A percentile compares a stretch with the other conserved stretches of the same genome.
These are phyloP conservation scores for Microcaecilia unicolor DNA, from an alignment of 2,797 vertebrate genomes.

Conservation along the genomic window DNA sequence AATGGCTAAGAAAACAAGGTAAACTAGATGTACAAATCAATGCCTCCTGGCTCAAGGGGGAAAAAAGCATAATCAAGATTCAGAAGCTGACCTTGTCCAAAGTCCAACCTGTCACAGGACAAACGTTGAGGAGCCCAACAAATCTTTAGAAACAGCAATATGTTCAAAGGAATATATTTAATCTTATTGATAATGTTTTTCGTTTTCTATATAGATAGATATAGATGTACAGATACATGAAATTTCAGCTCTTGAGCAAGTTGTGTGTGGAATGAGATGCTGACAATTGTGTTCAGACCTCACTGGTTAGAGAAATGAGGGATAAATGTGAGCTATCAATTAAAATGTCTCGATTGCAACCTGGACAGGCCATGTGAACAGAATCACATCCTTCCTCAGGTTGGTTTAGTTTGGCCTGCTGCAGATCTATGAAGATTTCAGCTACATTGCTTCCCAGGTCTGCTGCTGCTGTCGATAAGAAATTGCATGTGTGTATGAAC, in stretches of 20 bases:
- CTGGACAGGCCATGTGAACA: not conserved
- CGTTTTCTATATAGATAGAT: not conserved
- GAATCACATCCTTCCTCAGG: not conserved
- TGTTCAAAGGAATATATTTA: slow-evolving; percentile 22
- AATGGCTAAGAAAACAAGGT: slow-evolving; percentile 84
- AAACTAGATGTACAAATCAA: slow-evolving; percentile 84
- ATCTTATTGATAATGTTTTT: not conserved
- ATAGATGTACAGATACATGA: no score
- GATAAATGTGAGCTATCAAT: accelerated
- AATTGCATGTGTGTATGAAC: not conserved
- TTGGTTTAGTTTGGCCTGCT: not conserved
- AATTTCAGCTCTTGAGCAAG: not conserved
- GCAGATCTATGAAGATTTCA: not conserved
- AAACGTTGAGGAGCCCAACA: slow-evolving; percentile 44
- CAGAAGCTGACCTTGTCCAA: slow-evolving; percentile 75
- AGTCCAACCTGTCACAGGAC: slow-evolving; percentile 69
- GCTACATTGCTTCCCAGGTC: not conserved
- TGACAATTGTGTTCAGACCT: no score
- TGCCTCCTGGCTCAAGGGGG: slow-evolving; percentile 72
- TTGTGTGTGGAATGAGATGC: accelerated
- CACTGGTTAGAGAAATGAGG: accelerated
- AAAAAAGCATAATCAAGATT: slow-evolving; percentile 75
- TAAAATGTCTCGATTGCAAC: not conserved
- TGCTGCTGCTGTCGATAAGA: not conserved
- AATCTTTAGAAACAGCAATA: slow-evolving; percentile 50